Percentiles rank a stretch among this genome's conserved stretches.
phyloP scores from a whole-genome alignment of 1,140 invertebrate genomes.

The Adelges cooleyi region DNA sequence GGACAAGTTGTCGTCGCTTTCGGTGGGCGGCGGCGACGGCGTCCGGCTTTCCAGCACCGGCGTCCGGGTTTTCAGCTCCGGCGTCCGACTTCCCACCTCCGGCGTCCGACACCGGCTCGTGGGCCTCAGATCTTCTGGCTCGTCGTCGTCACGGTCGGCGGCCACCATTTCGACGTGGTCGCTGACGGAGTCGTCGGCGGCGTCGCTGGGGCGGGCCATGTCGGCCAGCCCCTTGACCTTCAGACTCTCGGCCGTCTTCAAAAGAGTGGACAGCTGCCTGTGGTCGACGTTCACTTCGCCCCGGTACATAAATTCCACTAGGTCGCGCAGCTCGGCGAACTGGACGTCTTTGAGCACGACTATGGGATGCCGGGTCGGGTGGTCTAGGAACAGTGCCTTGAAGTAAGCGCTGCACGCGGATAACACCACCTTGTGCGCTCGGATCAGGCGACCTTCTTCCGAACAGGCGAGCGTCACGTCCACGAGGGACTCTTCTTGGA shows the following conservation, averaged over 20 bases:
- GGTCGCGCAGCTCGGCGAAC: slow-evolving; percentile 74
- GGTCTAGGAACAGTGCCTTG: slow-evolving; percentile 75
- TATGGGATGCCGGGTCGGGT: slow-evolving; percentile 81
- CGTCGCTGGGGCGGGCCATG: slow-evolving; percentile 53
- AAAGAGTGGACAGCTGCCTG: slow-evolving; percentile 75
- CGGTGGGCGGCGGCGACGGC: slow-evolving; percentile 36
- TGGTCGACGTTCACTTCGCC: slow-evolving; percentile 90
- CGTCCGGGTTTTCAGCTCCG: too few relatives aligned
- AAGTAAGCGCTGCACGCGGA: slow-evolving; percentile 92
- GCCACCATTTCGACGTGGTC: slow-evolving; percentile 36
- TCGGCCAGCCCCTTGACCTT: slow-evolving; percentile 84
- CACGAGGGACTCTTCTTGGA: slow-evolving; percentile 85
- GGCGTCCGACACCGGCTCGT: slow-evolving; percentile 33
- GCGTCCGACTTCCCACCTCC: slow-evolving; percentile 37
- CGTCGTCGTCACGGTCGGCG: slow-evolving; percentile 37
- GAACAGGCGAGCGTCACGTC: slow-evolving; percentile 90
- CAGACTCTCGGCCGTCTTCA: slow-evolving; percentile 85
- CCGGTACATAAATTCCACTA: slow-evolving; percentile 94
- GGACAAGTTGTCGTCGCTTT: slow-evolving; percentile 41
- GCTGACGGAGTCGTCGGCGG: slow-evolving; percentile 23
- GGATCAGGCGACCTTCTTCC: slow-evolving; percentile 84
- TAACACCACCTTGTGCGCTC: slow-evolving; percentile 88
- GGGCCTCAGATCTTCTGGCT: slow-evolving; percentile 20
- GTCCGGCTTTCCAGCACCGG: slow-evolving; percentile 32
- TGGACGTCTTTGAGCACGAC: slow-evolving; percentile 88